phyloP scores from a whole-genome alignment of 1,140 invertebrate species.

The Nautilus pompilius region DNA sequence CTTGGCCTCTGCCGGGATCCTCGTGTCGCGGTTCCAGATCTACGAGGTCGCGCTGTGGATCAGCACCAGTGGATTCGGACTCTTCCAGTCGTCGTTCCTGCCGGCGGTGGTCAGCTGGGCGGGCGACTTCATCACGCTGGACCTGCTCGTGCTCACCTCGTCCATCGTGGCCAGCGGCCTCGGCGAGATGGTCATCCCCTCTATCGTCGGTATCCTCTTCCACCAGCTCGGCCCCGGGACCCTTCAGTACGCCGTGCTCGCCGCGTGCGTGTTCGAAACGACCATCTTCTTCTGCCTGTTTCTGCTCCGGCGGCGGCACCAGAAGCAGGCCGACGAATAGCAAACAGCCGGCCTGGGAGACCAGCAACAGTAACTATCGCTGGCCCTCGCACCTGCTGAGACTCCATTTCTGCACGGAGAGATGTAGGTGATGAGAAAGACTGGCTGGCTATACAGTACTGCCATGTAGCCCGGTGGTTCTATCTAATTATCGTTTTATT shows the following conservation, averaged over 20 bases:
- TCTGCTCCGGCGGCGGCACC: background rate
- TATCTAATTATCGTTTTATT: no score
- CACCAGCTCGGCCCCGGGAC: background rate
- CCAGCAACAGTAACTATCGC: no score
- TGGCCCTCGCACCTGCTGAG: no score
- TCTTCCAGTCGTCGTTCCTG: constrained; percentile 11
- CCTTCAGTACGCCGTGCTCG: constrained; percentile 6
- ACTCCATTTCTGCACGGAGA: no score
- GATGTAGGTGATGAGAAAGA: no score
- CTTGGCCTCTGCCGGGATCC: background rate
- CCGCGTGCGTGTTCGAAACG: background rate
- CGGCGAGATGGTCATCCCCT: constrained; percentile 14
- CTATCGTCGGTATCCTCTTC: constrained; percentile 6
- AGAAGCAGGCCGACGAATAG: no score
- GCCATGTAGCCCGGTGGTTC: no score
- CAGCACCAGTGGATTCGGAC: constrained; percentile 7
- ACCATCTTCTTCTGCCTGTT: background rate
- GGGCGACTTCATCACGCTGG: constrained; percentile 3
- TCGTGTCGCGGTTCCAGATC: background rate
- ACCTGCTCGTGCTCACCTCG: constrained; percentile 1
- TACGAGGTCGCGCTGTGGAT: constrained; percentile 9
- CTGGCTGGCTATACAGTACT: no score
- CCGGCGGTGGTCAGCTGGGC: constrained; percentile 13
- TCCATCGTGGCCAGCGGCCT: constrained; percentile 4
- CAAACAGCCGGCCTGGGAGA: no score